phyloP scores from a whole-genome alignment of 2,797 vertebrate species.

The Chromobotia macracanthus region DNA sequence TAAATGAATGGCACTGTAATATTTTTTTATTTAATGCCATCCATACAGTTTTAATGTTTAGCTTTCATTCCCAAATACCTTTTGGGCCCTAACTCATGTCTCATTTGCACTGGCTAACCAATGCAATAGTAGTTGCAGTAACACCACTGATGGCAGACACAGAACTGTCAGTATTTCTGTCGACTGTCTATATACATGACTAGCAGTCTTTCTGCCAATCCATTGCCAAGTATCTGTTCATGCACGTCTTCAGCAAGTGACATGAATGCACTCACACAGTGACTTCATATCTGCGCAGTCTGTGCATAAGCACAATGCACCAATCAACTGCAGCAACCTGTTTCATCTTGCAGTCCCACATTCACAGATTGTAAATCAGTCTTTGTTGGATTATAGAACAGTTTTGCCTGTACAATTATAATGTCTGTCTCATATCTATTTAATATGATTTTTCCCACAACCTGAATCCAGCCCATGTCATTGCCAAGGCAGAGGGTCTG shows the following conservation, averaged over 20 bases:
- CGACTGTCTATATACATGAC: conserved; percentile 41
- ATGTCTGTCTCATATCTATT: neutral
- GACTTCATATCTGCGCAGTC: conserved; percentile 21
- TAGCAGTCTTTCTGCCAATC: conserved; percentile 19
- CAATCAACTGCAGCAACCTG: conserved; percentile 12
- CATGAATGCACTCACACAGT: conserved; percentile 39
- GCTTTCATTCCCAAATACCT: neutral
- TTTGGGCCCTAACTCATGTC: neutral
- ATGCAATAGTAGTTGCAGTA: neutral
- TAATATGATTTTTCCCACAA: neutral
- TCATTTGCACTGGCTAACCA: neutral
- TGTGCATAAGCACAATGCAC: conserved; percentile 28
- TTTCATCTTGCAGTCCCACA: conserved; percentile 30
- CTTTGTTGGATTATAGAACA: neutral
- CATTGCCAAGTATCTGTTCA: conserved; percentile 44
- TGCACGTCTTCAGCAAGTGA: conserved; percentile 36
- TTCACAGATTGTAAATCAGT: neutral
- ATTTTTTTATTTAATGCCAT: neutral
- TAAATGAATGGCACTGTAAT: neutral
- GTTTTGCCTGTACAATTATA: conserved; percentile 4
- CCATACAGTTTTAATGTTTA: conserved; percentile 1
- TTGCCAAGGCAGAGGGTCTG: conserved; percentile 93
- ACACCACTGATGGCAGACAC: conserved; percentile 20
- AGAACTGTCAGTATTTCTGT: conserved; percentile 27
- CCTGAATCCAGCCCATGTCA: conserved; percentile 83